Conservation (phyloP, 2,797 vertebrate species). For the Saguinus oedipus region DNA sequence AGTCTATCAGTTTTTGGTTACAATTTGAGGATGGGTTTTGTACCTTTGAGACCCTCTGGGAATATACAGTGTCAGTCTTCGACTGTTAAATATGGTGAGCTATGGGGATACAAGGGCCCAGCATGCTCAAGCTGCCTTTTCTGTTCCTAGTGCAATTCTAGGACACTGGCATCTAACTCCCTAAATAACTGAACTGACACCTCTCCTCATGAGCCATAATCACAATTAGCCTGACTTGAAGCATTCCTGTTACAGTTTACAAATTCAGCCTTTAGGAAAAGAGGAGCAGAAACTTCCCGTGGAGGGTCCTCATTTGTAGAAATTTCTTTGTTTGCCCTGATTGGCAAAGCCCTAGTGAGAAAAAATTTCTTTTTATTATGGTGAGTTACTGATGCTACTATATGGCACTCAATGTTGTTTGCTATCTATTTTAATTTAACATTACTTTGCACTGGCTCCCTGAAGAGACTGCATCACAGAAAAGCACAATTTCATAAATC, state of each 20-base stretch:
- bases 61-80: background rate
- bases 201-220: background rate
- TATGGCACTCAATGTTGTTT: slow-evolving; percentile 40
- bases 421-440: slow-evolving; percentile 68
- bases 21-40: background rate
- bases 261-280: slow-evolving; percentile 25
- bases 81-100: background rate
- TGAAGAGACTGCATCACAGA: slow-evolving; percentile 38
- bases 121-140: background rate
- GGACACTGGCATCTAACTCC: background rate
- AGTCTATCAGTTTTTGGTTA: background rate
- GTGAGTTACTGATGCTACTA: slow-evolving; percentile 54
- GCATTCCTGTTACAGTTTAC: background rate
- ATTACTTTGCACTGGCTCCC: slow-evolving; percentile 52
- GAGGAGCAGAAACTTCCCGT: background rate
- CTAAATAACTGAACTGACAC: background rate
- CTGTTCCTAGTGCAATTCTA: background rate
- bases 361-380: slow-evolving; percentile 47
- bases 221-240: slow-evolving; percentile 30
- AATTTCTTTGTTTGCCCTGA: slow-evolving; percentile 28
- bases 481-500: slow-evolving; percentile 48
- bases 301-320: slow-evolving; percentile 11
- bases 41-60: background rate
- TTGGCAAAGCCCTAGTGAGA: slow-evolving; percentile 41
- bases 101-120: background rate